Evolutionary conservation across 2,113 vertebrate genomes (phyloP), one percentile per base, ranked within the genome.

Genomic region (Pimephales promelas): DNA sequence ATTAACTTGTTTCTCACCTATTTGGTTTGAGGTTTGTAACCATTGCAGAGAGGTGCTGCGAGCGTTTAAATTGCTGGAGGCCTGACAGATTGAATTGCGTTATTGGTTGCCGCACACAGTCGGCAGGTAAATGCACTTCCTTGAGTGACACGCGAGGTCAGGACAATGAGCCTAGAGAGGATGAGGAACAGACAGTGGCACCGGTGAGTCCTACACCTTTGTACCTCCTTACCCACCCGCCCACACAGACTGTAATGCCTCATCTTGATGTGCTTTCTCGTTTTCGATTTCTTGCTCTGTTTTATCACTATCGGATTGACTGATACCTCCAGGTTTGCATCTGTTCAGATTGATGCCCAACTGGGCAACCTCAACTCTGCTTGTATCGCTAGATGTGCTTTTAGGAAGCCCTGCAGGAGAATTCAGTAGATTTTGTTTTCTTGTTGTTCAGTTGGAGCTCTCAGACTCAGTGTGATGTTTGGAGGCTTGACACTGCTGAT

Each of bases 1-100:
- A 89, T 88, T 76, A 56, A 74, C 84, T 84, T 61, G 34, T 57
- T 76, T 81, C 84, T 84, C 86, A 74, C 81, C 86, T 62, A 77
- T 77, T 57, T n/a, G 45, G 52, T 66, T 73, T 49, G 26, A 72
- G 79, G 70, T 49, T 56, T 76, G 83, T 73, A 79, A 66, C 68
- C 47, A 16, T 54, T 56, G 62, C 45, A 34, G 78, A 47, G 54
- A n/a, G 36, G 77, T 64, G 43, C 79, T 28, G 22, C 20, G 28
- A 47, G 49, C 14, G 49, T 81, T 68, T 52, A 82, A 72, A 68
- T 74, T 68, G 75, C 61, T 70, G 18, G 31, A 83, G 79, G 70
- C 68, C n/a, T 83, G 87, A 83, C 75, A 84, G 70, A 28, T 61
- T 64, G 72, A 62, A 66, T 61, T 31, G 43, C 13, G 10, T 73